Conservation (phyloP, 2,888 invertebrate species). For the Caenorhabditis zanzibari region DNA sequence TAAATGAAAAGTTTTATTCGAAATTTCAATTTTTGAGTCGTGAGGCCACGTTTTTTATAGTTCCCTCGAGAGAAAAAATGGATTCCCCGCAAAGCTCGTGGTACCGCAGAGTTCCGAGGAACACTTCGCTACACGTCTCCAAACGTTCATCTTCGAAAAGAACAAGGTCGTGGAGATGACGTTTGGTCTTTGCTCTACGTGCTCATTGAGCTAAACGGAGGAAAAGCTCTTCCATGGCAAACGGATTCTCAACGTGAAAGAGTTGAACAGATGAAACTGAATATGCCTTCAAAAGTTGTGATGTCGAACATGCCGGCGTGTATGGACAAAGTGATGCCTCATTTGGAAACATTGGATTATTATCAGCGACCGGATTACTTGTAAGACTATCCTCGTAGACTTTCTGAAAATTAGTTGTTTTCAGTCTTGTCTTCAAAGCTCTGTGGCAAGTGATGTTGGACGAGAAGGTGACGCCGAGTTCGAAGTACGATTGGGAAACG, state of each 20-base stretch:
- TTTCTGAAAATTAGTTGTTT: not conserved
- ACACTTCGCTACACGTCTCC: conserved; percentile 78
- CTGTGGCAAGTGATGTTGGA: conserved; percentile 53
- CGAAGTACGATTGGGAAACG: conserved; percentile 56
- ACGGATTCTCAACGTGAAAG: conserved; percentile 63
- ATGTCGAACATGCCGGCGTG: conserved; percentile 70
- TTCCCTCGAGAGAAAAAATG: conserved; percentile 51
- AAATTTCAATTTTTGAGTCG: no score
- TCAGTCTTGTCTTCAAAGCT: conserved; percentile 45
- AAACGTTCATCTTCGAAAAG: conserved; percentile 73
- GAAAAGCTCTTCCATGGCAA: conserved; percentile 76
- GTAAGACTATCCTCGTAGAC: not conserved
- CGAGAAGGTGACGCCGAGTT: conserved; percentile 44
- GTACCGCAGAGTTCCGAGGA: conserved; percentile 77
- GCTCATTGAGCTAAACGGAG: conserved; percentile 86
- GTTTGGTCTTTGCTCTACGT: conserved; percentile 67
- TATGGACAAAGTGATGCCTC: conserved; percentile 61
- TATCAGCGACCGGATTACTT: conserved; percentile 74
- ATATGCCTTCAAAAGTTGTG: conserved; percentile 60
- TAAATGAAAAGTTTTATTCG: no score
- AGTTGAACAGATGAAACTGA: conserved; percentile 69
- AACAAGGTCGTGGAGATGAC: conserved; percentile 73
- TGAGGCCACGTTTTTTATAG: no score
- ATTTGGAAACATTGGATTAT: conserved; percentile 69
- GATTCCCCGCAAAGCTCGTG: conserved; percentile 73